Evolutionary conservation across 2,888 invertebrate genomes (phyloP), one percentile per base, ranked within the genome.

Genomic region (Drosophila emarginata): DNA sequence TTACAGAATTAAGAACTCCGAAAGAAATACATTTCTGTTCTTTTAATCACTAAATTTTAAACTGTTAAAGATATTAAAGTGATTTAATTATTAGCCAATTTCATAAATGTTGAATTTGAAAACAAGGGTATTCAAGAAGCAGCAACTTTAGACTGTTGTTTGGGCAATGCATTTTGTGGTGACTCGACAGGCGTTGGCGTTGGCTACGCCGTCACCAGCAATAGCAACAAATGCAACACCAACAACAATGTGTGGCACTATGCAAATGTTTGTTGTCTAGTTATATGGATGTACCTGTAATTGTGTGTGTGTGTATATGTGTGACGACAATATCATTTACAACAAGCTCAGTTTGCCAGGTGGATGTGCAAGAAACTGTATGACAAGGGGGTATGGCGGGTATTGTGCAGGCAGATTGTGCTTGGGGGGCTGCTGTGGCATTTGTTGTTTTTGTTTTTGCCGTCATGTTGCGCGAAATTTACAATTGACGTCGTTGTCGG

Each of bases 261-360:
- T 78, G 78, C 73, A 75, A 75, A 75, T 77, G 57, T 69, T 52
- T 66, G 72, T 58, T 68, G 58, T 58, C 56, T 61, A 32, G 56
- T 51, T 54, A 45, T 28, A 28, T 61, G 45, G 52, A 40, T 56
- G 56, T 62, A 50, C 53, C 9, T 9, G 32, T 32, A 2, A 2
- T 53, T 65, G 62, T 67, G 68, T 69, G 59, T 32, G 32, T 32
- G 32, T 32, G 32, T 32, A 2, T 32, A 11, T 32, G 80, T 80
- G 75, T 80, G 70, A 78, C 83, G 72, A 80, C 81, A 80, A 79
- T 82, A 82, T 82, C 83, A 86, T 76, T 82, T 82, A 86, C 82
- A 86, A 79, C 80, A 67, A 74, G 70, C 71, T 74, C 14, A 28
- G 66, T 53, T 60, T 68, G 64, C 73, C 71, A 70, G 76, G 70